phyloP scores from a whole-genome alignment of 2,797 vertebrate genomes.

The Falco peregrinus region DNA sequence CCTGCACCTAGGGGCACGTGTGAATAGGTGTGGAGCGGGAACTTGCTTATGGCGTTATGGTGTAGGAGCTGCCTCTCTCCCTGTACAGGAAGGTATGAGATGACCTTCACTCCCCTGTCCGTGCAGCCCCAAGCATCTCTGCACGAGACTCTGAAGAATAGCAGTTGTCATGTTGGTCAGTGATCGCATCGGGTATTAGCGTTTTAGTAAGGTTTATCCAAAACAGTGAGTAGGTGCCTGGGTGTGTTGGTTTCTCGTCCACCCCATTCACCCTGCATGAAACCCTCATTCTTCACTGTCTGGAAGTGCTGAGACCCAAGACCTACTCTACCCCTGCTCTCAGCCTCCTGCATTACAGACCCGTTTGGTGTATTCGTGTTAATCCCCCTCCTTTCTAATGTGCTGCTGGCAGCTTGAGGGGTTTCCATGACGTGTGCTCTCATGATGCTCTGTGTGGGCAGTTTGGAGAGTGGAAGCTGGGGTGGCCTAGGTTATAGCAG shows the following conservation, averaged over 20 bases:
- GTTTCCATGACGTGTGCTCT: not conserved
- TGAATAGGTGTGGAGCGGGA: constrained; percentile 54
- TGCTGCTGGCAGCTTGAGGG: constrained; percentile 61
- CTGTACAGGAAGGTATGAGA: constrained; percentile 27
- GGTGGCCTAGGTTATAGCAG: not conserved
- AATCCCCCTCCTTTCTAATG: constrained; percentile 19
- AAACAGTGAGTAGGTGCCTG: constrained; percentile 64
- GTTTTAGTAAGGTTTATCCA: constrained; percentile 67
- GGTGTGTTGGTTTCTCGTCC: constrained; percentile 40
- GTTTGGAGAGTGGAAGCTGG: not conserved
- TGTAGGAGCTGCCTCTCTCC: constrained; percentile 55
- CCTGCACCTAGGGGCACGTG: constrained; percentile 26
- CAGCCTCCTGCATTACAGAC: constrained; percentile 32
- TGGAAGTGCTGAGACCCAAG: constrained; percentile 57
- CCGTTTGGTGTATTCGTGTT: constrained; percentile 25
- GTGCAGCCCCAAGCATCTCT: constrained; percentile 48
- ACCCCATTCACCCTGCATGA: constrained; percentile 73
- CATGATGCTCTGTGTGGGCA: not conserved
- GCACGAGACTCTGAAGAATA: constrained; percentile 50
- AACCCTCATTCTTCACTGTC: constrained; percentile 59
- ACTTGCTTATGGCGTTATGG: constrained; percentile 47
- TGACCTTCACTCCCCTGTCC: constrained; percentile 49
- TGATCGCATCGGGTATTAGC: constrained; percentile 30
- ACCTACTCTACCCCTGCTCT: constrained; percentile 21
- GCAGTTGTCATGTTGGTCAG: constrained; percentile 59